These are phyloP conservation scores for Amaurobius ferox DNA, from an alignment of 2,888 invertebrate genomes.

Conservation along the genomic window DNA sequence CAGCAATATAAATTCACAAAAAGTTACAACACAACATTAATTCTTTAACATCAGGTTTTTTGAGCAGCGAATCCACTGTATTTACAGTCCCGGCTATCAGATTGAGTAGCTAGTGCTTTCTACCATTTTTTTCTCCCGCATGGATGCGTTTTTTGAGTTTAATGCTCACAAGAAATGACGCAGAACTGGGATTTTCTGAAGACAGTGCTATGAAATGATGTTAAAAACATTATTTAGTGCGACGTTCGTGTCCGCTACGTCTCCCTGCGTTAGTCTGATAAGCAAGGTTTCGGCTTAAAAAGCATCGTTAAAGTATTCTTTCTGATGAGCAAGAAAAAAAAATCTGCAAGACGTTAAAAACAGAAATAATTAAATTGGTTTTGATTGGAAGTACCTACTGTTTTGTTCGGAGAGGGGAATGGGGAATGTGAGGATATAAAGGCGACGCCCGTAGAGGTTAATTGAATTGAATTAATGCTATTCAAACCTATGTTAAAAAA, in stretches of 20 bases:
- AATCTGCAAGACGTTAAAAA: slow-evolving; percentile 30
- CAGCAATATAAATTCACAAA: not conserved
- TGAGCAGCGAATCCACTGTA: slow-evolving; percentile 34
- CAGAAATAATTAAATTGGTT: slow-evolving; percentile 70
- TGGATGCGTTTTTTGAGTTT: slow-evolving; percentile 23
- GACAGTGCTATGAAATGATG: slow-evolving; percentile 50
- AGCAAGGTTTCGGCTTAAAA: slow-evolving; percentile 64
- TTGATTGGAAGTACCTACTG: slow-evolving; percentile 39
- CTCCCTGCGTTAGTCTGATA: slow-evolving; percentile 62
- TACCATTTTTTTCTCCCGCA: not conserved
- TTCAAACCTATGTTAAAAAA: too few relatives aligned
- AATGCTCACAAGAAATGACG: slow-evolving; percentile 67
- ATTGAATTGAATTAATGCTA: too few relatives aligned
- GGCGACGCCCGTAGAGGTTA: not conserved
- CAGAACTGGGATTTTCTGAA: slow-evolving; percentile 56
- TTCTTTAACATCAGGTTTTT: slow-evolving; percentile 51
- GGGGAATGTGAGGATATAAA: not conserved
- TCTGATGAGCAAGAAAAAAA: not conserved
- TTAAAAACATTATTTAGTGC: slow-evolving; percentile 70
- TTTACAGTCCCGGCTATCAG: slow-evolving; percentile 37
- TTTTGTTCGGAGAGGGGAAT: not conserved
- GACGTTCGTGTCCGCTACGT: slow-evolving; percentile 42
- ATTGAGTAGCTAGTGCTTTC: slow-evolving; percentile 42
- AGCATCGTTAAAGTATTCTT: slow-evolving; percentile 64
- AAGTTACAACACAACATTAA: slow-evolving; percentile 26